Conservation (phyloP, 1,140 invertebrate species). For the Apis laboriosa region DNA sequence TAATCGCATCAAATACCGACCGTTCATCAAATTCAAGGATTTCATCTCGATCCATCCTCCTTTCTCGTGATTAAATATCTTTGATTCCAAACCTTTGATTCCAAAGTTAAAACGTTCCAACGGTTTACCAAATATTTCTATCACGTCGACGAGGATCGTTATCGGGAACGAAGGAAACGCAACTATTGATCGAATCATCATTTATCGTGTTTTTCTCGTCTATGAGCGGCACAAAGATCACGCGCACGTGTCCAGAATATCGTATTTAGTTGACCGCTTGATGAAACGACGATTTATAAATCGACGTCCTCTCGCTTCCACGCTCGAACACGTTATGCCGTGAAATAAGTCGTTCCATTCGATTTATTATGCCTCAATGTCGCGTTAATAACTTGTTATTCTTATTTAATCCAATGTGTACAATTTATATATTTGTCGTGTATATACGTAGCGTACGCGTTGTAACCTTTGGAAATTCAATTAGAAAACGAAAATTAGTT, state of each 20-base stretch:
- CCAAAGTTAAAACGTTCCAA: background rate
- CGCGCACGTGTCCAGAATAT: slow-evolving; percentile 59
- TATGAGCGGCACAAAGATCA: slow-evolving; percentile 49
- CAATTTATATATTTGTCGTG: too few species aligned
- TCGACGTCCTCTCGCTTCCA: slow-evolving; percentile 19
- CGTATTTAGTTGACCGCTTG: slow-evolving; percentile 56
- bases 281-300: slow-evolving; percentile 53
- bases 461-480: too few species aligned
- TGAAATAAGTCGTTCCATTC: slow-evolving; percentile 37
- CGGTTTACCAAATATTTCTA: slow-evolving; percentile 16
- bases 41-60: background rate
- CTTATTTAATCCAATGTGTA: too few species aligned
- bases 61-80: background rate
- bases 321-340: slow-evolving; percentile 8
- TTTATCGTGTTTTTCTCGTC: slow-evolving; percentile 54
- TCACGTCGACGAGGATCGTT: slow-evolving; percentile 26
- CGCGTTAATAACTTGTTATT: too few species aligned
- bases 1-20: background rate
- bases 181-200: slow-evolving; percentile 60
- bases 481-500: too few species aligned
- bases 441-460: too few species aligned
- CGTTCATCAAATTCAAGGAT: background rate
- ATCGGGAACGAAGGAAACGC: slow-evolving; percentile 38
- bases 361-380: too few species aligned
- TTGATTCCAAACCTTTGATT: too few species aligned